A percentile compares a stretch with the other conserved stretches of the same genome.
These are phyloP conservation scores for Heliconius ethilla DNA, from an alignment of 2,888 invertebrate species.

Conservation along the genomic window DNA sequence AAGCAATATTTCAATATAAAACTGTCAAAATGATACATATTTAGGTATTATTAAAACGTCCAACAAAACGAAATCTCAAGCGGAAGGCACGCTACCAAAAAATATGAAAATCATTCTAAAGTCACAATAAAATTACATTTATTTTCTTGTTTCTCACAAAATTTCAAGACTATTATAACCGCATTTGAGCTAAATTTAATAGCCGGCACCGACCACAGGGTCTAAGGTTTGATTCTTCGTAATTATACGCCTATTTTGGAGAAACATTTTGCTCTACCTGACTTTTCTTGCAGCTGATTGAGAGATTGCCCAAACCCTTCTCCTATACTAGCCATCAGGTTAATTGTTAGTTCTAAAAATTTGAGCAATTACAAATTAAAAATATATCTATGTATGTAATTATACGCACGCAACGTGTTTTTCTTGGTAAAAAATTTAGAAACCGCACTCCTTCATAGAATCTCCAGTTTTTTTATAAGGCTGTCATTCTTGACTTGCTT, in stretches of 20 bases:
- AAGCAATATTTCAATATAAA: constrained; percentile 62
- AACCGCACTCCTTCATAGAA: constrained; percentile 23
- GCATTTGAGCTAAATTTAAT: constrained; percentile 78
- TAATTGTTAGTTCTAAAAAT: constrained; percentile 56
- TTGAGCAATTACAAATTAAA: constrained; percentile 47
- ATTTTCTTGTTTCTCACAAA: constrained; percentile 63
- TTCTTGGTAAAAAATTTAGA: constrained; percentile 29
- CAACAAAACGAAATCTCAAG: constrained; percentile 48
- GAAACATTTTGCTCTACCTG: constrained; percentile 69
- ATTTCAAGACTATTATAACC: constrained; percentile 72
- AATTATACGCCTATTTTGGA: constrained; percentile 73
- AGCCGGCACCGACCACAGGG: constrained; percentile 65
- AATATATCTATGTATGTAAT: constrained; percentile 42
- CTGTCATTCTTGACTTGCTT: constrained; percentile 16
- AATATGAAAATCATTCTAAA: constrained; percentile 56
- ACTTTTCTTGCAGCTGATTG: constrained; percentile 67
- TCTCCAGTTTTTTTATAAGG: not conserved
- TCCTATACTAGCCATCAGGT: constrained; percentile 49
- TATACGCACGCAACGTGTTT: constrained; percentile 46
- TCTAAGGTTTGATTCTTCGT: constrained; percentile 73
- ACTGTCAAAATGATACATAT: constrained; percentile 64
- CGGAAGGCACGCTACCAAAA: constrained; percentile 69
- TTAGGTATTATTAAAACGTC: constrained; percentile 66
- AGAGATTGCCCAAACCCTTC: constrained; percentile 63
- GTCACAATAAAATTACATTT: constrained; percentile 62